A percentile compares a stretch with the other conserved stretches of the same genome.
phyloP scores from a whole-genome alignment of 1,140 invertebrate species.

The Drosophila willistoni region DNA sequence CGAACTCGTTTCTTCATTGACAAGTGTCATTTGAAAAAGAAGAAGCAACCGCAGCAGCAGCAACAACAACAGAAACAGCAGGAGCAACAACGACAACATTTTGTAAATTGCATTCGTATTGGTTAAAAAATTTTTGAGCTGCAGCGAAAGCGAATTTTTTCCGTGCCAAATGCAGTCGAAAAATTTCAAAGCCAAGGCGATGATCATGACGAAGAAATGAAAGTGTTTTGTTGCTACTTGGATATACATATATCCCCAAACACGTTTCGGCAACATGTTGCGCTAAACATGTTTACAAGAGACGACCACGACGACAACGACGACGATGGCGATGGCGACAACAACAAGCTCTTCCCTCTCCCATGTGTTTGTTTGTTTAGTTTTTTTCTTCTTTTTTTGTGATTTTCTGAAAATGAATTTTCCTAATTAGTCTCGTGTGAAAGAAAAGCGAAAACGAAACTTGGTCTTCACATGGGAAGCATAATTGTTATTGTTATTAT shows the following conservation, averaged over 20 bases:
- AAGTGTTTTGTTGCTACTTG: constrained; percentile 56
- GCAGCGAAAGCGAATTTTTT: constrained; percentile 75
- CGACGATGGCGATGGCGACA: not conserved
- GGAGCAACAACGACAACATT: constrained; percentile 42
- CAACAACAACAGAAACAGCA: constrained; percentile 27
- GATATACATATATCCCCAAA: constrained; percentile 30
- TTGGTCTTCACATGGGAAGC: constrained; percentile 25
- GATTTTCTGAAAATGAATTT: constrained; percentile 53
- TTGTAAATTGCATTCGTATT: constrained; percentile 42
- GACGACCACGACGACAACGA: not conserved
- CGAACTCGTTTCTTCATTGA: constrained; percentile 73
- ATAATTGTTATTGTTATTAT: constrained; percentile 15
- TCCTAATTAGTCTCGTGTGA: constrained; percentile 73
- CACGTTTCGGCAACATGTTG: constrained; percentile 64
- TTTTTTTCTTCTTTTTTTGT: constrained; percentile 20
- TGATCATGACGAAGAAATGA: constrained; percentile 54
- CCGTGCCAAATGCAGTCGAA: constrained; percentile 73
- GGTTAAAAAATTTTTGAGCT: not conserved
- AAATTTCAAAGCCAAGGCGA: constrained; percentile 63
- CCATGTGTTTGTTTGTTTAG: constrained; percentile 21
- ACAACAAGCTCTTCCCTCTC: constrained; percentile 13
- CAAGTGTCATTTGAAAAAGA: constrained; percentile 63
- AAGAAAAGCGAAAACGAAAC: constrained; percentile 72
- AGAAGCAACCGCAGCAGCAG: constrained; percentile 15
- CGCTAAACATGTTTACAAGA: constrained; percentile 63